Evolutionary conservation across 2,888 invertebrate genomes (phyloP).

Genomic region (Gasteruption jaculator): DNA sequence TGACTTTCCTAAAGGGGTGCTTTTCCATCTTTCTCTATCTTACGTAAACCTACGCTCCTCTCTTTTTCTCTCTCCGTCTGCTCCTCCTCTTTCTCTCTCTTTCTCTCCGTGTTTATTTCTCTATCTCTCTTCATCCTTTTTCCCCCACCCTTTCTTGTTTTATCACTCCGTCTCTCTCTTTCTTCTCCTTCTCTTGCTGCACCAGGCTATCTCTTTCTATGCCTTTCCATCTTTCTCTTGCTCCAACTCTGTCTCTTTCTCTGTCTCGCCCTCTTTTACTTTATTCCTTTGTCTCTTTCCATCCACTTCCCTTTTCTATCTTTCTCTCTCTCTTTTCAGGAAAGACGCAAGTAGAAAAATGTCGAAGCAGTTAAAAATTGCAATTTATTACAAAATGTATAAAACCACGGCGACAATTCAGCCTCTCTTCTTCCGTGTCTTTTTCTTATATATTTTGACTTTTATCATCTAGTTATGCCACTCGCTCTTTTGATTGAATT

Average conservation of each 20-base stretch:
- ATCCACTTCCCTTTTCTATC: conserved; percentile 5
- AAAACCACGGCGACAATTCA: too few species aligned
- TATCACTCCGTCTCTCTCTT: conserved; percentile 4
- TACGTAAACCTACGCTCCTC: too few species aligned
- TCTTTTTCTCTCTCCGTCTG: conserved; percentile 9
- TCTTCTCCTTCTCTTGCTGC: conserved; percentile 3
- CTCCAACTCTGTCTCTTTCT: conserved; percentile 10
- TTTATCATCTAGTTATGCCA: too few species aligned
- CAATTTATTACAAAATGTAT: too few species aligned
- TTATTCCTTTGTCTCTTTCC: conserved; percentile 10
- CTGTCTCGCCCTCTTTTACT: conserved; percentile 5
- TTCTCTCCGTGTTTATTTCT: background rate
- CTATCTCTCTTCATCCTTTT: conserved; percentile 1
- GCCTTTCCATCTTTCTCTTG: conserved; percentile 8
- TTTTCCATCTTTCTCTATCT: conserved; percentile 12
- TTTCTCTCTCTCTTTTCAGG: conserved; percentile 9
- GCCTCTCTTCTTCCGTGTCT: too few species aligned
- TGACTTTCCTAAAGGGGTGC: conserved; percentile 32
- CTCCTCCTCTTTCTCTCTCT: conserved; percentile 2
- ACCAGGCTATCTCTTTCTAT: conserved; percentile 16
- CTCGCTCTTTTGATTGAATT: too few species aligned
- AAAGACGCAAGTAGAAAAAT: too few species aligned
- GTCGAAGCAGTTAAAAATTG: too few species aligned
- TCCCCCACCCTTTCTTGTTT: conserved; percentile 12
- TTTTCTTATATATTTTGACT: too few species aligned